Conservation (phyloP, 2,888 invertebrate genomes). For the Vannuccia rotundouncinata region DNA sequence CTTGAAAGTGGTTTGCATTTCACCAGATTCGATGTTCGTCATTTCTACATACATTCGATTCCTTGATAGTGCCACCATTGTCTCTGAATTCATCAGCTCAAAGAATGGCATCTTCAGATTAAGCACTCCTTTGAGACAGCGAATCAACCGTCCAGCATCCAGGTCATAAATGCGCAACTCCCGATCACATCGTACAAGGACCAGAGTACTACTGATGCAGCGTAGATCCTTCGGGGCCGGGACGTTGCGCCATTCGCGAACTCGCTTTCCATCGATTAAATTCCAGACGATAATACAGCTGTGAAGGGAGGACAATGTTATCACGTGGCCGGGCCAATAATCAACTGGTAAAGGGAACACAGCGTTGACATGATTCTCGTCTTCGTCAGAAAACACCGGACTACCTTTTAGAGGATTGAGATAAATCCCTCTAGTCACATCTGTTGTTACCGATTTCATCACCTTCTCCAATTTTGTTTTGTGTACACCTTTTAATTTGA, state of each 20-base stretch:
- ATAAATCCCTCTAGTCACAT: no score
- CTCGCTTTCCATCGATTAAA: background rate
- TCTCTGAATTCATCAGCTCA: slow-evolving; percentile 72
- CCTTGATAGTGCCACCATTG: slow-evolving; percentile 73
- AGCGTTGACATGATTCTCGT: background rate
- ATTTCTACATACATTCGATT: slow-evolving; percentile 83
- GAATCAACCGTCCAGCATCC: slow-evolving; percentile 66
- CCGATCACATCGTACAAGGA: slow-evolving; percentile 62
- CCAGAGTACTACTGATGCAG: background rate
- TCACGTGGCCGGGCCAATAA: background rate
- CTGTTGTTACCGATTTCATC: background rate
- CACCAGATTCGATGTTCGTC: slow-evolving; percentile 73
- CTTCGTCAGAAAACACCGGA: background rate
- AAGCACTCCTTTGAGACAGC: slow-evolving; percentile 72
- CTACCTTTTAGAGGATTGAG: no score
- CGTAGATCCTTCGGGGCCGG: background rate
- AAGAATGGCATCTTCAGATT: slow-evolving; percentile 86
- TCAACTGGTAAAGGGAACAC: background rate
- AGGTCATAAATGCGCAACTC: slow-evolving; percentile 74
- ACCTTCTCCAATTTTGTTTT: background rate
- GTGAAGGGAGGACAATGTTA: background rate
- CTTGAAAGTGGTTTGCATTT: slow-evolving; percentile 77
- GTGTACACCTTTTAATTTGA: background rate
- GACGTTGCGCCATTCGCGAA: background rate
- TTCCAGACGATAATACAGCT: background rate